Conservation (phyloP, 2,888 invertebrate genomes). For the Sceliomorpha sp. region DNA sequence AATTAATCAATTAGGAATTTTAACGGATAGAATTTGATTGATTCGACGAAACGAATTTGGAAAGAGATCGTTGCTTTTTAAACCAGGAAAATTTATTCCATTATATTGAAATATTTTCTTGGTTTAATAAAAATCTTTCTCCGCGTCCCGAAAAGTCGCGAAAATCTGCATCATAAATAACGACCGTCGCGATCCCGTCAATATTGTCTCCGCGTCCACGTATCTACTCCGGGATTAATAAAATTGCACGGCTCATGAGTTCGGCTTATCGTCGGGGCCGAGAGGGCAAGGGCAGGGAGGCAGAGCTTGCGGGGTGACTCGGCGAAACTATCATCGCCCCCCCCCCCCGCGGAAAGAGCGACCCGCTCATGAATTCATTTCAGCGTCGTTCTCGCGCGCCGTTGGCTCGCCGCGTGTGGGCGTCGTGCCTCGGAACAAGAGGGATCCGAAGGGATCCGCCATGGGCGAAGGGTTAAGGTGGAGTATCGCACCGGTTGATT, state of each 20-base stretch:
- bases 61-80: no score
- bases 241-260: conserved; percentile 63
- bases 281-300: no score
- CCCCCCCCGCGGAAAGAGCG: conserved; percentile 53
- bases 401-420: conserved; percentile 36
- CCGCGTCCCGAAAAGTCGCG: no score
- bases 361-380: conserved; percentile 65
- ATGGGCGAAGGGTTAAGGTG: conserved; percentile 68
- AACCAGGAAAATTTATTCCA: no score
- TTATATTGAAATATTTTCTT: no score
- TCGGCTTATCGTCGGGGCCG: conserved; percentile 57
- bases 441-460: conserved; percentile 8
- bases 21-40: no score
- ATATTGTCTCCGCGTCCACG: conserved; percentile 55
- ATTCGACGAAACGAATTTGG: no score
- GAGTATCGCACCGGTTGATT: conserved; percentile 70
- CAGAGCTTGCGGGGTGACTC: conserved; percentile 59
- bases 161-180: conserved; percentile 54
- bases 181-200: conserved; percentile 49
- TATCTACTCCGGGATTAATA: conserved; percentile 59
- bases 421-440: conserved; percentile 12
- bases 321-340: conserved; percentile 61
- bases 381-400: conserved; percentile 49
- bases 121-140: no score
- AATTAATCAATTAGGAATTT: no score